These are phyloP conservation scores for Nasonia oneida DNA, from an alignment of 2,888 invertebrate genomes.

Conservation along the genomic window DNA sequence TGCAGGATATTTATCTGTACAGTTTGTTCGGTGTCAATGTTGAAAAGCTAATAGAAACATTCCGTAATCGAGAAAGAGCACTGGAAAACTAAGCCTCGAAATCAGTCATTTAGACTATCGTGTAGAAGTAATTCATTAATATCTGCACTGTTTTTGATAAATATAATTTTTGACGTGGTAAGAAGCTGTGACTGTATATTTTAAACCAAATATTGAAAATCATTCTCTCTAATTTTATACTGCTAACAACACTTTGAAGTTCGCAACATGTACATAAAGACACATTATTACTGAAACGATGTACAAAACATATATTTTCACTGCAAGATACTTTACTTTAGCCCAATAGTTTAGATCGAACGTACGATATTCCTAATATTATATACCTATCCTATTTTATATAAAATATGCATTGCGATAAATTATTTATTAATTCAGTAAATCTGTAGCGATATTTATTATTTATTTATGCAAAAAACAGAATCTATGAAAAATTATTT, in stretches of 20 bases:
- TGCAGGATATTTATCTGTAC: no score
- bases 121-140: neutral
- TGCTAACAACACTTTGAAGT: neutral
- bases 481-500: conserved; percentile 21
- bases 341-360: neutral
- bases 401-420: neutral
- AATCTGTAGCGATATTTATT: conserved; percentile 21
- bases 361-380: neutral
- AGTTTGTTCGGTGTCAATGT: neutral
- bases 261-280: neutral
- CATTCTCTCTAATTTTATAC: no score
- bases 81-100: no score
- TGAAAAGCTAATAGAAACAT: neutral
- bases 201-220: neutral
- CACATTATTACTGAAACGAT: conserved; percentile 1
- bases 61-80: no score
- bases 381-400: neutral
- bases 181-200: neutral
- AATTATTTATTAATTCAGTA: conserved; percentile 1
- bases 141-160: neutral
- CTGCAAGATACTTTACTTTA: conserved; percentile 31
- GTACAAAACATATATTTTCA: neutral
- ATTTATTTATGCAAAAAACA: neutral
- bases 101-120: no score
- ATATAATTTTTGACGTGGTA: no score